A percentile compares a stretch with the other conserved stretches of the same genome.
phyloP scores from a whole-genome alignment of 2,113 vertebrate genomes.

The Strix uralensis region DNA sequence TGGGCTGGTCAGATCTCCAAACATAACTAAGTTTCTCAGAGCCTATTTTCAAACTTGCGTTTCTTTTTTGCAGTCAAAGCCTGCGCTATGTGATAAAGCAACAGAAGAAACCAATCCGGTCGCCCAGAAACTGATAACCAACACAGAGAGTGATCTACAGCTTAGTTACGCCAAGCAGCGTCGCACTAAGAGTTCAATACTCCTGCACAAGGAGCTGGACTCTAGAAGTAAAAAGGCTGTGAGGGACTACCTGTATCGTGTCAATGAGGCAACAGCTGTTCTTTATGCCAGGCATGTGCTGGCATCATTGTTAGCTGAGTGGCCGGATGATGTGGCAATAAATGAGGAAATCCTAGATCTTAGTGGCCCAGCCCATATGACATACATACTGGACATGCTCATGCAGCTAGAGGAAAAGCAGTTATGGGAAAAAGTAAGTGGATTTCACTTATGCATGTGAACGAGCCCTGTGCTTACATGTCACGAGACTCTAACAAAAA shows the following conservation, averaged over 20 bases:
- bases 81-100: conserved; percentile 86
- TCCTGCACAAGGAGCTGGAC: conserved; percentile 94
- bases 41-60: background rate
- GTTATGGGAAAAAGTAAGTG: conserved; percentile 91
- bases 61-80: conserved; percentile 81
- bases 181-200: conserved; percentile 90
- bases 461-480: background rate
- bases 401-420: conserved; percentile 97
- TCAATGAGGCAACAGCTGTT: conserved; percentile 93
- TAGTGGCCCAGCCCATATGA: conserved; percentile 93
- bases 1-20: background rate
- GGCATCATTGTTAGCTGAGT: conserved; percentile 87
- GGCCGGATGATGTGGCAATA: conserved; percentile 83
- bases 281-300: conserved; percentile 94
- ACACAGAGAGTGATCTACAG: conserved; percentile 91
- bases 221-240: conserved; percentile 88
- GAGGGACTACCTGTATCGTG: conserved; percentile 90
- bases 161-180: conserved; percentile 94
- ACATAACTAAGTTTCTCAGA: background rate
- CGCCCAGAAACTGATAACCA: conserved; percentile 94
- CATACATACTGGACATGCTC: conserved; percentile 96
- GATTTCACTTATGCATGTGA: background rate
- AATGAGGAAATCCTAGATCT: conserved; percentile 91
- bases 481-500: background rate
- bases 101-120: conserved; percentile 88